Conservation (phyloP, 64 coral and sea anemone genomes). For the Actinia equina region DNA sequence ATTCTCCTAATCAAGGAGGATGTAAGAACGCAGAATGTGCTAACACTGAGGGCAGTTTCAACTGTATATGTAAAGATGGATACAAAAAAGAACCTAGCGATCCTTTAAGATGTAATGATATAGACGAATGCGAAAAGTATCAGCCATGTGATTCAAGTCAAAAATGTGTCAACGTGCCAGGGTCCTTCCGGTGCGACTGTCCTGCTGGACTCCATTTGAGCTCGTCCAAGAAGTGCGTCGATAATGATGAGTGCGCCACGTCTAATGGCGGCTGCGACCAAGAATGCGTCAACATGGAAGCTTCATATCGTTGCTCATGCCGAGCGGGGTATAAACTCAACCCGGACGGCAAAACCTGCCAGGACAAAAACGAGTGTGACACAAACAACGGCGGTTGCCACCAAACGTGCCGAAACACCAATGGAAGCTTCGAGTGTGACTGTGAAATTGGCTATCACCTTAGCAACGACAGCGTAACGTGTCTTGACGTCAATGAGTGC, state of each 20-base stretch:
- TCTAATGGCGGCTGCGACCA: conserved; percentile 55
- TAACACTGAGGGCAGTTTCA: conserved; percentile 39
- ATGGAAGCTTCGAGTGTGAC: conserved; percentile 42
- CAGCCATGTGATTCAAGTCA: conserved; percentile 14
- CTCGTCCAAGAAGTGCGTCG: not conserved
- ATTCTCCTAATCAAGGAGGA: conserved; percentile 19
- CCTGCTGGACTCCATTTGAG: conserved; percentile 17
- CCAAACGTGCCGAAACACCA: conserved; percentile 39
- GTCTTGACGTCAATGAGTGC: conserved; percentile 70
- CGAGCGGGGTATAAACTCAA: conserved; percentile 33
- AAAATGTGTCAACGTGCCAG: conserved; percentile 57
- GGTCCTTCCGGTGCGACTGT: conserved; percentile 55
- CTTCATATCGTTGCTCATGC: conserved; percentile 52
- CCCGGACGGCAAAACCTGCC: conserved; percentile 44
- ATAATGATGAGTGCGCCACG: conserved; percentile 53
- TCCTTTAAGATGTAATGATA: conserved; percentile 35
- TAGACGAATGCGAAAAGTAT: conserved; percentile 53
- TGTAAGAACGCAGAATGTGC: conserved; percentile 56
- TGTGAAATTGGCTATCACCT: conserved; percentile 49
- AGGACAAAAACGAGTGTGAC: conserved; percentile 51
- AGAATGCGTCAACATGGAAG: conserved; percentile 55
- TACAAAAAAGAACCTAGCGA: conserved; percentile 21
- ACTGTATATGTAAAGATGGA: conserved; percentile 56
- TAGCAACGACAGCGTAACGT: conserved; percentile 19
- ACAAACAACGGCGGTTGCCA: conserved; percentile 58